phyloP scores from a whole-genome alignment of 2,888 invertebrate species.

The Netelia fuscicornis region DNA sequence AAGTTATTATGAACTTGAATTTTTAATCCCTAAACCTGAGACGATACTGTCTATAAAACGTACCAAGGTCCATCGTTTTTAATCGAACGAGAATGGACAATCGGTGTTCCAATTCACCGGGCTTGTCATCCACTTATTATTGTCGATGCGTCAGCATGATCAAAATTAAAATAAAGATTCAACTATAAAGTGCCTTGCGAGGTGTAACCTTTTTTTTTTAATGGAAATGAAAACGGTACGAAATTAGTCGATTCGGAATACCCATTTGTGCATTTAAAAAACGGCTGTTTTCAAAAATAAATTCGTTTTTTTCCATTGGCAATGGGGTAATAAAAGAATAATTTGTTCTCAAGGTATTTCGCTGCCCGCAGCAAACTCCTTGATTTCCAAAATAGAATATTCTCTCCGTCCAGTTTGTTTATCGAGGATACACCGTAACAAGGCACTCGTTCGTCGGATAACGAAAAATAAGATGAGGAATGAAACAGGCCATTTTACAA shows the following conservation, averaged over 20 bases:
- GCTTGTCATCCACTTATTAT: constrained; percentile 65
- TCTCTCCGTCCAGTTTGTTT: neutral
- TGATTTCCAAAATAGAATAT: neutral
- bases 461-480: constrained; percentile 77
- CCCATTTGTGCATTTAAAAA: constrained; percentile 8
- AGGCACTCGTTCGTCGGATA: constrained; percentile 50
- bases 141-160: constrained; percentile 64
- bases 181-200: constrained; percentile 42
- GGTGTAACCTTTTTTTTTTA: constrained; percentile 8
- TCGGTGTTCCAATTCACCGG: constrained; percentile 63
- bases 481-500: constrained; percentile 80
- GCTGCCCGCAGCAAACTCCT: constrained; percentile 69
- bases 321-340: neutral
- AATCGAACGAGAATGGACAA: constrained; percentile 17
- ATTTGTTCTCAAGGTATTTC: constrained; percentile 22
- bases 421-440: constrained; percentile 7
- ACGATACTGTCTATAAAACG: constrained; percentile 37
- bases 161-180: constrained; percentile 61
- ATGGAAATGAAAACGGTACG: neutral
- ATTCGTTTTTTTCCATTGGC: neutral
- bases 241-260: constrained; percentile 3
- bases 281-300: constrained; percentile 21
- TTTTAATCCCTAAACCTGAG: constrained; percentile 38
- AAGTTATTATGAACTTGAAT: constrained; percentile 38
- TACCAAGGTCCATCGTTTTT: constrained; percentile 38